phyloP scores from a whole-genome alignment of 1,140 invertebrate species.

The Drosophila ficusphila region DNA sequence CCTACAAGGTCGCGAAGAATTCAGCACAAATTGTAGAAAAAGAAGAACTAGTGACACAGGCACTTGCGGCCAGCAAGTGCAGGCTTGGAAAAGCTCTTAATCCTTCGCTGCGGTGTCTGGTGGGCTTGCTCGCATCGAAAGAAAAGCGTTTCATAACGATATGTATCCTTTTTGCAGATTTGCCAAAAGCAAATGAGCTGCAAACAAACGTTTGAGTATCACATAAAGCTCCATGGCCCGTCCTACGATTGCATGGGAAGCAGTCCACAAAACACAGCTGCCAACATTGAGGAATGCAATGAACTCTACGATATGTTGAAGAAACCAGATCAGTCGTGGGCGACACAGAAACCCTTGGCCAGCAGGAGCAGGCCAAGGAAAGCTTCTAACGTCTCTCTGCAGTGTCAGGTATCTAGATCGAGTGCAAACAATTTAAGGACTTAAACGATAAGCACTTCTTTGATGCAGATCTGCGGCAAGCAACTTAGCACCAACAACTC shows the following conservation, averaged over 20 bases:
- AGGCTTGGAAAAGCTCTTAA: neutral
- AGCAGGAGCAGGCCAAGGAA: slow-evolving; percentile 1
- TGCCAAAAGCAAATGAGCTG: neutral
- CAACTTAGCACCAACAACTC: slow-evolving; percentile 67
- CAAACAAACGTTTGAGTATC: neutral
- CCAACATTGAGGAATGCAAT: neutral
- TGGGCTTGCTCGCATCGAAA: neutral
- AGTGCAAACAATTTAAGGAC: neutral
- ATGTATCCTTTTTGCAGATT: neutral
- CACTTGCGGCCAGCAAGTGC: neutral
- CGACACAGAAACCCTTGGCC: neutral
- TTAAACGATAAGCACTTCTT: neutral
- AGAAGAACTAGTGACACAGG: no score
- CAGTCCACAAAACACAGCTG: neutral
- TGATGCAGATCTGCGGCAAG: slow-evolving; percentile 60
- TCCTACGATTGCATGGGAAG: neutral
- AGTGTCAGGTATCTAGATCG: slow-evolving; percentile 37
- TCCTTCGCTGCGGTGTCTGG: neutral
- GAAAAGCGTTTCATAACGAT: neutral
- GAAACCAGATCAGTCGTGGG: neutral
- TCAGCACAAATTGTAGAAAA: no score
- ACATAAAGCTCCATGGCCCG: neutral
- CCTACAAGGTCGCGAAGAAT: no score
- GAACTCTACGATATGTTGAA: slow-evolving; percentile 1
- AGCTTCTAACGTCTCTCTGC: slow-evolving; percentile 23